A percentile compares a stretch with the other conserved stretches of the same genome.
Conservation (phyloP, 2,888 invertebrate species). For the Dryobota labecula region DNA sequence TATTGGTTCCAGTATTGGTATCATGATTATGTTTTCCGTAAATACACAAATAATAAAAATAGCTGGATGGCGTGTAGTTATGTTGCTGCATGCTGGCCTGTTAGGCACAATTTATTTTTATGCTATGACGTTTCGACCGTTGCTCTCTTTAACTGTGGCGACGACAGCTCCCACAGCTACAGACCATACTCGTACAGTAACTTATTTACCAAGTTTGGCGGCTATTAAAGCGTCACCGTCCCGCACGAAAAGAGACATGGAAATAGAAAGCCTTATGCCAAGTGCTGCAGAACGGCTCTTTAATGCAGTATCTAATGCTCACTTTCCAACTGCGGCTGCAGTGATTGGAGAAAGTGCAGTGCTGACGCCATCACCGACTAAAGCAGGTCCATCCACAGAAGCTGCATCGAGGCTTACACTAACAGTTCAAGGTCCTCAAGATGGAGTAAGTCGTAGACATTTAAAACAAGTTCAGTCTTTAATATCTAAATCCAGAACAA, state of each 20-base stretch:
- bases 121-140: conserved; percentile 82
- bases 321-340: conserved; percentile 84
- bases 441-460: conserved; percentile 79
- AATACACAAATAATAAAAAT: conserved; percentile 78
- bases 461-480: conserved; percentile 82
- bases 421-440: conserved; percentile 76
- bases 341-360: conserved; percentile 74
- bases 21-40: conserved; percentile 80
- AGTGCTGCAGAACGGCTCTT: conserved; percentile 72
- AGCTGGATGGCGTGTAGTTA: conserved; percentile 83
- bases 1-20: conserved; percentile 82
- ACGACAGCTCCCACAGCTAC: conserved; percentile 70
- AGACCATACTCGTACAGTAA: conserved; percentile 77
- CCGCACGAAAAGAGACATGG: conserved; percentile 44
- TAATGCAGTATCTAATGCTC: conserved; percentile 73
- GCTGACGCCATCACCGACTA: conserved; percentile 57
- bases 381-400: conserved; percentile 78
- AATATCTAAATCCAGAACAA: conserved; percentile 78
- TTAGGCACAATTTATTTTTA: conserved; percentile 80
- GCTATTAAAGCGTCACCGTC: conserved; percentile 67
- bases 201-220: conserved; percentile 83
- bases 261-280: conserved; percentile 63
- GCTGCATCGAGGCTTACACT: conserved; percentile 77
- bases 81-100: conserved; percentile 82
- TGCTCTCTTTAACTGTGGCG: conserved; percentile 80